Evolutionary conservation across 2,113 vertebrate genomes (phyloP).

Genomic region (Anseranas semipalmata): DNA sequence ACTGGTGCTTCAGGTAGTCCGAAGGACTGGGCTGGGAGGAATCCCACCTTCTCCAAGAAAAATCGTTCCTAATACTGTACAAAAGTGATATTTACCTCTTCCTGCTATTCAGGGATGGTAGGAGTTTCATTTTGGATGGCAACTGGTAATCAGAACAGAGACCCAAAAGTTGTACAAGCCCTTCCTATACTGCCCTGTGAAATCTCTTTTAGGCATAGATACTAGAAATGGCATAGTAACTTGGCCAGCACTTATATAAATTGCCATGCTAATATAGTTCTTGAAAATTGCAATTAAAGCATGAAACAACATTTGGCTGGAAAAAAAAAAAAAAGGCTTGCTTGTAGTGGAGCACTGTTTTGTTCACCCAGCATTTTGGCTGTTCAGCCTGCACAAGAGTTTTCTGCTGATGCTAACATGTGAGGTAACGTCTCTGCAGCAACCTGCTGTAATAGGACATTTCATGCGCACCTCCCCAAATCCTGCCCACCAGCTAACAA

Average conservation of each 20-base stretch:
- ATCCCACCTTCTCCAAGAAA: background rate
- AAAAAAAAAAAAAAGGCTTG: background rate
- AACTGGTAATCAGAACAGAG: background rate
- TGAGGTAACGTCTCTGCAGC: slow-evolving; percentile 43
- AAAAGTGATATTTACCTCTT: background rate
- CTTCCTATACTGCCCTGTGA: background rate
- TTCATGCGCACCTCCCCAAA: background rate
- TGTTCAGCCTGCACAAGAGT: background rate
- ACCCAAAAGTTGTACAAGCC: background rate
- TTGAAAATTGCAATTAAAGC: slow-evolving; percentile 73
- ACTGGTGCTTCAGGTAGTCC: background rate
- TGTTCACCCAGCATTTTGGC: slow-evolving; percentile 28
- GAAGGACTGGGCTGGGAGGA: background rate
- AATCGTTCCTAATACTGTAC: background rate
- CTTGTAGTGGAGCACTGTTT: background rate
- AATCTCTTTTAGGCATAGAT: slow-evolving; percentile 42
- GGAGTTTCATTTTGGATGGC: background rate
- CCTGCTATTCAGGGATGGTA: background rate
- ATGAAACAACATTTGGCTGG: slow-evolving; percentile 54
- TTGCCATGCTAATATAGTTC: slow-evolving; percentile 45
- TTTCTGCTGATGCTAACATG: slow-evolving; percentile 35
- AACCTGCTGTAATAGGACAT: background rate
- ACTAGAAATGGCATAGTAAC: background rate
- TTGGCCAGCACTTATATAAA: slow-evolving; percentile 11
- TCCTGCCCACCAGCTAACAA: background rate